A percentile compares a stretch with the other conserved stretches of the same genome.
Evolutionary conservation across 1,140 invertebrate genomes (phyloP).

Genomic region (Melipona quadrifasciata): DNA sequence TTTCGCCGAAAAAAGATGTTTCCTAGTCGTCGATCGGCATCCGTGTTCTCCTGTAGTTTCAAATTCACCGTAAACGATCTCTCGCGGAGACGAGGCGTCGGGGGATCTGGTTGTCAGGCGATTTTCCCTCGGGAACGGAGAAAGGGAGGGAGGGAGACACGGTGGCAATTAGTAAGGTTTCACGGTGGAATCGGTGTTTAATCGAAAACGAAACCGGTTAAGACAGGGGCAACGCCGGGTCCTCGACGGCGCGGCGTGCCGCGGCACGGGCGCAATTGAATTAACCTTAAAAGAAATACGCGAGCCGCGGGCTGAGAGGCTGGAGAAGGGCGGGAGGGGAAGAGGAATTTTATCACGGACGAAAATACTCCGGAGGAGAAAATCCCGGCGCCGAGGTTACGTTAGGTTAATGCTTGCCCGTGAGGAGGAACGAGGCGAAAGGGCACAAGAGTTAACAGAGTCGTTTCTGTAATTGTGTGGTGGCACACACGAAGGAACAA

Average conservation of each 20-base stretch:
- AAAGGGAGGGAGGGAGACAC: background rate
- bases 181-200: background rate
- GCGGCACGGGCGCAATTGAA: slow-evolving; percentile 35
- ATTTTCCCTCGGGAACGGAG: background rate
- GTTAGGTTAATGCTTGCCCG: slow-evolving; percentile 51
- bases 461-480: slow-evolving; percentile 57
- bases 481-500: slow-evolving; percentile 49
- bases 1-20: no score
- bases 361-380: slow-evolving; percentile 47
- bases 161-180: background rate
- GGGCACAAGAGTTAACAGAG: slow-evolving; percentile 53
- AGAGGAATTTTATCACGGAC: slow-evolving; percentile 46
- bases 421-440: slow-evolving; percentile 39
- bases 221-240: no score
- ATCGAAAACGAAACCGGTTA: background rate
- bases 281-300: slow-evolving; percentile 49
- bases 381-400: slow-evolving; percentile 46
- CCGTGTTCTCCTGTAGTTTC: no score
- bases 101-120: background rate
- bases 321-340: background rate
- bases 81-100: no score
- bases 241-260: background rate
- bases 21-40: no score
- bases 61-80: no score
- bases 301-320: background rate